Evolutionary conservation across 2,888 invertebrate species (phyloP).

Genomic region (Cosmia trapezina): DNA sequence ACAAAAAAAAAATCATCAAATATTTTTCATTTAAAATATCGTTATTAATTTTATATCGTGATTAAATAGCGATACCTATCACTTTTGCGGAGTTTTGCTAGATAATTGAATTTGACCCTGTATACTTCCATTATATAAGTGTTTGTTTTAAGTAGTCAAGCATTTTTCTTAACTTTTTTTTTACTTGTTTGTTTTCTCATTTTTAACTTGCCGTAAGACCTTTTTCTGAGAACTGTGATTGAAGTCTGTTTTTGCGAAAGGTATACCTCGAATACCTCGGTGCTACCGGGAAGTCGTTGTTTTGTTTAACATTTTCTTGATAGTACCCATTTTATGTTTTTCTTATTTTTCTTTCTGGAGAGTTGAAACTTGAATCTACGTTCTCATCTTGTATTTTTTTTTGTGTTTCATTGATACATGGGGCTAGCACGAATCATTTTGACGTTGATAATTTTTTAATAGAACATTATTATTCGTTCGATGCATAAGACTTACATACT

Average conservation of each 20-base stretch:
- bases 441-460: not conserved
- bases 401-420: not conserved
- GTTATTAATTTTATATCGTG: too few relatives aligned
- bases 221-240: not conserved
- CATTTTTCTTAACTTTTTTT: not conserved
- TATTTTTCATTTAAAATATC: too few relatives aligned
- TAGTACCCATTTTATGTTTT: not conserved
- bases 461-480: not conserved
- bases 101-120: too few relatives aligned
- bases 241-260: slow-evolving; percentile 3
- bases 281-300: not conserved
- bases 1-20: too few relatives aligned
- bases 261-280: slow-evolving; percentile 8
- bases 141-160: slow-evolving; percentile 22
- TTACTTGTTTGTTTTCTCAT: slow-evolving; percentile 6
- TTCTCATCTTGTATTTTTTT: not conserved
- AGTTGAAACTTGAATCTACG: not conserved
- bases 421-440: not conserved
- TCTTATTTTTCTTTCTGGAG: not conserved
- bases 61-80: too few relatives aligned
- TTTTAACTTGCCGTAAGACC: not conserved
- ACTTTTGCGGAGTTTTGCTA: too few relatives aligned
- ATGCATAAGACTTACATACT: not conserved
- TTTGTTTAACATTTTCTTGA: not conserved
- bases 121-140: slow-evolving; percentile 25